Base-by-base conservation (phyloP, 2,888 invertebrate species). In the Diogma glabrata region DNA sequence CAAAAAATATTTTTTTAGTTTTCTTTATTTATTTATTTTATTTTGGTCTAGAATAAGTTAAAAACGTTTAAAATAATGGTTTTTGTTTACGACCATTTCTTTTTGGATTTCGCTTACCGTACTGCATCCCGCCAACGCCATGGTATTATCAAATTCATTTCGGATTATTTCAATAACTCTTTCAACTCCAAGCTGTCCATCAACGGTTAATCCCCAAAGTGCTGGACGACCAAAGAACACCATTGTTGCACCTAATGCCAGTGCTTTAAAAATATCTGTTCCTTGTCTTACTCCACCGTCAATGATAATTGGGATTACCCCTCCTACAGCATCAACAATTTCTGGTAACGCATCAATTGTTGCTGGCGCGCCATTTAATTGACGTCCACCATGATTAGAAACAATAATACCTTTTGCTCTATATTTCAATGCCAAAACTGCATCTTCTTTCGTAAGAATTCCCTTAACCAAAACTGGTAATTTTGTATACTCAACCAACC, bases 301-400 rank as follows among this genome's bases (percentile, higher is more conserved):
- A 61, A 94, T 63, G 69, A 87, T 93, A 6, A 94, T 76, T 60
- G 90, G 86, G 17, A 84, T 72, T 61, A 78, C 74, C 50, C 78
- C 73, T 12, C 79, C 79, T 8, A 85, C 82, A 2, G 85, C 88
- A 57, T 76, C 71, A 0, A 81, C 78, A 52, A 94, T 78, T 72
- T 89, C 90, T 0, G 87, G 82, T 40, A 94, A 69, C 1, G 77
- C 87, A 72, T 90, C 89, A 59, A 93, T 90, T 81, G 46, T 24
- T 10, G 93, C 81, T n/a, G 88, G 84, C 9, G 85, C 83, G n/a
- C 60, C 58, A 52, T 69, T 68, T 19, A 68, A 70, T 70, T 95
- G 95, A 54, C 94, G 75, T 0, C 85, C 95, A 2, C 95, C 95
- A 66, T 95, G 95, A 69, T 95, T 95, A 0, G 94, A 95, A 3